phyloP scores from a whole-genome alignment of 1,140 invertebrate species.

The Pinna nobilis region DNA sequence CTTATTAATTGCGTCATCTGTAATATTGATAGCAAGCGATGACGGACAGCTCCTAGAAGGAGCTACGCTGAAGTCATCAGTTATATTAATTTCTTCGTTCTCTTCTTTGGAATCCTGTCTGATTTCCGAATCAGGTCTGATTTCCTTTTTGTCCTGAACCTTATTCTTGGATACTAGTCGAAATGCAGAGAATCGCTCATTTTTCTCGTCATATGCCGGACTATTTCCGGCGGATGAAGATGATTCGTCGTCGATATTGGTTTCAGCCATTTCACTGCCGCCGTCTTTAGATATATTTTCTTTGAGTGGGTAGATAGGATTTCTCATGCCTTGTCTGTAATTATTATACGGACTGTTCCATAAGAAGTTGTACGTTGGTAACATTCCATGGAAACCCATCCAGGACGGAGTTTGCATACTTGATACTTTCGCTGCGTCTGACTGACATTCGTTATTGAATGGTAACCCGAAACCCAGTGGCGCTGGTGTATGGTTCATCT shows the following conservation, averaged over 20 bases:
- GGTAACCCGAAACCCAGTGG: conserved; percentile 39
- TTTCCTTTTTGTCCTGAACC: background rate
- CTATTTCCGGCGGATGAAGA: conserved; percentile 31
- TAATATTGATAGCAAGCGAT: too few relatives aligned
- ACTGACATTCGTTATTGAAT: conserved; percentile 25
- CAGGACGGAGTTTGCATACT: conserved; percentile 28
- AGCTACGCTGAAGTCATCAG: too few relatives aligned
- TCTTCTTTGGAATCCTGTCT: conserved; percentile 28
- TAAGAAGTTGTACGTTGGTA: conserved; percentile 53
- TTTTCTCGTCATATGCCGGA: conserved; percentile 31
- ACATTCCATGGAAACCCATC: conserved; percentile 31
- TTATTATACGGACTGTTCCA: conserved; percentile 47
- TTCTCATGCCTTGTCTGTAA: conserved; percentile 12
- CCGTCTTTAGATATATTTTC: background rate
- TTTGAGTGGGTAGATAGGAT: conserved; percentile 24
- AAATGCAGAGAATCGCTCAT: conserved; percentile 45
- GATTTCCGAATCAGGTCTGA: background rate
- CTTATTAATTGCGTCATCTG: background rate
- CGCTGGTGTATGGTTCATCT: conserved; percentile 36
- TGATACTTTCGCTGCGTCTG: conserved; percentile 7
- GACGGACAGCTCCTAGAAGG: too few relatives aligned
- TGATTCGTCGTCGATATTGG: conserved; percentile 19
- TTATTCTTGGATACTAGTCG: conserved; percentile 28
- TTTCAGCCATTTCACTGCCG: background rate
- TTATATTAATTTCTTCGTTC: conserved; percentile 38